Base-by-base conservation (phyloP, 2,888 invertebrate genomes). In the Drosophila siamana region DNA sequence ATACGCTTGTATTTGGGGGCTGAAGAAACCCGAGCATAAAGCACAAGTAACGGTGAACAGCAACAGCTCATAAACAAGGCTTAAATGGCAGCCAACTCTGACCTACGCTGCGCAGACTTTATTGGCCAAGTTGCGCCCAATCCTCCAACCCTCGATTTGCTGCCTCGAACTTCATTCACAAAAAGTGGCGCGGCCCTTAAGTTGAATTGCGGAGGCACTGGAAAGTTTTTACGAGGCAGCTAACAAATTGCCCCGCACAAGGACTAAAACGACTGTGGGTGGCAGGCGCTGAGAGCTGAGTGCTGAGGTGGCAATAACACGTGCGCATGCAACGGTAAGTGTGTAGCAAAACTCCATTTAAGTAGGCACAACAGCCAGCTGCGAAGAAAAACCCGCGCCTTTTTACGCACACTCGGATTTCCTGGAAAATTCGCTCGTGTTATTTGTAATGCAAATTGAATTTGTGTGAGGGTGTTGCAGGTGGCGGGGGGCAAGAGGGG, bases 381-480 rank as follows among this genome's bases (percentile, higher is more conserved):
- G 28, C 9, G 28, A 28, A 1, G 9, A 44, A 47, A 56, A 43
- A 11, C 19, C 40, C 62, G 67, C 73, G 38, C 71, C 67, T 62
- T 44, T 54, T 60, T 24, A 43, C 47, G 36, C 55, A 44, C 55
- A 43, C 41, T 15, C 43, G 24, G 52, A 74, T 67, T 83, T 76
- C 71, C 71, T 74, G 77, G 69, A 69, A 80, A 68, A 61, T 55
- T 28, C 28, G 44, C 59, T 68, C 15, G 33, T 47, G 48, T 59
- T 59, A 66, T 88, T 73, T 59, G 48, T 59, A 83, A 82, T 76
- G 74, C 64, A 82, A 88, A 83, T 73, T 79, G 71, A 83, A 87
- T 86, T 82, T 74, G 65, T 47, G 55, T 44, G 54, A n/a, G n/a
- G n/a, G n/a, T 59, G 50, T 40, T 13, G 2, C 11, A 2, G 9